Percentiles rank a stretch among this genome's conserved stretches.
Conservation (phyloP, 2,797 vertebrate species). For the Chrysocyon brachyurus region DNA sequence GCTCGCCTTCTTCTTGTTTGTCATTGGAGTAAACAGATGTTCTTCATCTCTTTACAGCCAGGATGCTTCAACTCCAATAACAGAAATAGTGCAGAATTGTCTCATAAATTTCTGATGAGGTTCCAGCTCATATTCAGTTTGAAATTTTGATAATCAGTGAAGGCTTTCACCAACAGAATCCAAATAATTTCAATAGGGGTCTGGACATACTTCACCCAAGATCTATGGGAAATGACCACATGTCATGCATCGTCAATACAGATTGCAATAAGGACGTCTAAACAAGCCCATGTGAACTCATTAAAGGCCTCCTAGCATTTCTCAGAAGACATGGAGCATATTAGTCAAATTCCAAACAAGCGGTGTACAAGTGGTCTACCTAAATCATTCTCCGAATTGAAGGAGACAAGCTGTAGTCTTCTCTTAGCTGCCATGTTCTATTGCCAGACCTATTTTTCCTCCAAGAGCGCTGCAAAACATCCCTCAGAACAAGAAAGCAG, state of each 20-base stretch:
- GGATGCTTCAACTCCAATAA: neutral
- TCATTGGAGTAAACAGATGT: neutral
- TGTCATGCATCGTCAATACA: neutral
- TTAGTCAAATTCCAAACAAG: neutral
- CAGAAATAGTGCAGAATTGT: neutral
- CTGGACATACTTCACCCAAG: neutral
- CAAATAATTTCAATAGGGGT: neutral
- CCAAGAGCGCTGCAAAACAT: neutral
- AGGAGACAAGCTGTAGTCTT: neutral
- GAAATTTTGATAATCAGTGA: neutral
- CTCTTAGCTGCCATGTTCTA: neutral
- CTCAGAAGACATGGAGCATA: neutral
- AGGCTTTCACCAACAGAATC: neutral
- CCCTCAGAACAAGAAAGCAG: neutral
- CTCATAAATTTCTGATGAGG: neutral
- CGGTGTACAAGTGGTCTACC: neutral
- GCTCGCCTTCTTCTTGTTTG: neutral
- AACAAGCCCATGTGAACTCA: neutral
- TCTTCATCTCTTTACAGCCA: conserved; percentile 12
- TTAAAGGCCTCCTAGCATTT: neutral
- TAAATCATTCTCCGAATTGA: neutral
- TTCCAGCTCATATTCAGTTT: neutral
- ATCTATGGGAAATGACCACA: neutral
- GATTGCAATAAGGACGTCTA: neutral
- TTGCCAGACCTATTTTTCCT: neutral